A percentile compares a stretch with the other conserved stretches of the same genome.
phyloP scores from a whole-genome alignment of 1,140 invertebrate species.

The Adelges cooleyi region DNA sequence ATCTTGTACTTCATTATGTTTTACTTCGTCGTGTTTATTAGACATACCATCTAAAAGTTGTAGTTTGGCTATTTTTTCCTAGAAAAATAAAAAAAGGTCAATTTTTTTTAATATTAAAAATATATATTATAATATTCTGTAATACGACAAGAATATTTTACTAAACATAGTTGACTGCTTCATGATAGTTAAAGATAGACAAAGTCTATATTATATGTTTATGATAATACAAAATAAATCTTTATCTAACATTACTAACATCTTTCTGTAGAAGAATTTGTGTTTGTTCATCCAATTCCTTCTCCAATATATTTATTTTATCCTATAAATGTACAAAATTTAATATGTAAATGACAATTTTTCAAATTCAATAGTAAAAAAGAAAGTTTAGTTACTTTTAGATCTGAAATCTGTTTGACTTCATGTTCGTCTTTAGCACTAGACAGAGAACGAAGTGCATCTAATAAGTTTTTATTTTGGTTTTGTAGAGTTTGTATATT shows the following conservation, averaged over 20 bases:
- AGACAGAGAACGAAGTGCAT: background rate
- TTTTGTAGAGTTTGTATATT: constrained; percentile 17
- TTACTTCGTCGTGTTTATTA: background rate
- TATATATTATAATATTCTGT: too few relatives aligned
- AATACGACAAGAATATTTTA: too few relatives aligned
- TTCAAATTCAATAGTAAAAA: background rate
- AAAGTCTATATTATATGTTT: too few relatives aligned
- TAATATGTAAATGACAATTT: background rate
- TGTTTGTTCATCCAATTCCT: background rate
- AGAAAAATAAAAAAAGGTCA: background rate
- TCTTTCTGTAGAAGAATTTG: too few relatives aligned
- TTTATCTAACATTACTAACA: too few relatives aligned
- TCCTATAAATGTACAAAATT: background rate
- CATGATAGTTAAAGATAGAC: too few relatives aligned
- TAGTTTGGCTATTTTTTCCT: background rate
- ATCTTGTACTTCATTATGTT: background rate
- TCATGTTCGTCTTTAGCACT: constrained; percentile 8
- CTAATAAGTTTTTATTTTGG: constrained; percentile 9
- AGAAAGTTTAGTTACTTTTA: background rate
- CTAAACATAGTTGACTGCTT: too few relatives aligned
- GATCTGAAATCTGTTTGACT: background rate
- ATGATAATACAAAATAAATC: too few relatives aligned
- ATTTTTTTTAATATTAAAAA: too few relatives aligned
- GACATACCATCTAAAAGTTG: background rate
- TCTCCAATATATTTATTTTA: background rate